Evolutionary conservation across 2,113 vertebrate genomes (phyloP).

Genomic region (Malurus elegans): DNA sequence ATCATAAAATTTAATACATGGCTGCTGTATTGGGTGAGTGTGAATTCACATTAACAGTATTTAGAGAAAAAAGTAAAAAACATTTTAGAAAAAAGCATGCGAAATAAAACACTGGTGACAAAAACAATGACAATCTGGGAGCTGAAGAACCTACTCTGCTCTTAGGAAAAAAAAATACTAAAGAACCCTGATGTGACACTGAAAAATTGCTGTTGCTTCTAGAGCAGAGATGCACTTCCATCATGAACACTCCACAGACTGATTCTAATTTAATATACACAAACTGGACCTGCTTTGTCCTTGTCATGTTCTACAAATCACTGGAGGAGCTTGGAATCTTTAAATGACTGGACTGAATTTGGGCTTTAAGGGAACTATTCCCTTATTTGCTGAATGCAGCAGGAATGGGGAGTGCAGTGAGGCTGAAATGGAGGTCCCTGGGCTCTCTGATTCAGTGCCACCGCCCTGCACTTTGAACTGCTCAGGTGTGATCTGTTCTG

Average conservation of each 20-base stretch:
- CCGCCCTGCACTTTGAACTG: not conserved
- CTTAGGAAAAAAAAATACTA: too few species aligned
- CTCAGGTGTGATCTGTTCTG: not conserved
- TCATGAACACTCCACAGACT: not conserved
- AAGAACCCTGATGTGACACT: not conserved
- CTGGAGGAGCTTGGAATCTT: not conserved
- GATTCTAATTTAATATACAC: not conserved
- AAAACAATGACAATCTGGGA: not conserved
- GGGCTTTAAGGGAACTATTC: not conserved
- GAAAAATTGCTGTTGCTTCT: not conserved
- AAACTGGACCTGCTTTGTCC: not conserved
- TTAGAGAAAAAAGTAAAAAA: not conserved
- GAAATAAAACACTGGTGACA: not conserved
- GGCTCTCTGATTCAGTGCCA: not conserved
- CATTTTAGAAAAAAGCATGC: not conserved
- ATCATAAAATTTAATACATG: not conserved
- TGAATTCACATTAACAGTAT: not conserved
- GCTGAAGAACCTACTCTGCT: not conserved
- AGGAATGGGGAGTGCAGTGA: not conserved
- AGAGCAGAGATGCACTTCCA: not conserved
- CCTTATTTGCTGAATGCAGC: not conserved
- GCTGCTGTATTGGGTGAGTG: not conserved
- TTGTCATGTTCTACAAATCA: not conserved
- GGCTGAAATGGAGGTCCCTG: not conserved
- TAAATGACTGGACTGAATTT: not conserved